Evolutionary conservation across 2,797 vertebrate species (phyloP).

Genomic region (Podarcis siculus): DNA sequence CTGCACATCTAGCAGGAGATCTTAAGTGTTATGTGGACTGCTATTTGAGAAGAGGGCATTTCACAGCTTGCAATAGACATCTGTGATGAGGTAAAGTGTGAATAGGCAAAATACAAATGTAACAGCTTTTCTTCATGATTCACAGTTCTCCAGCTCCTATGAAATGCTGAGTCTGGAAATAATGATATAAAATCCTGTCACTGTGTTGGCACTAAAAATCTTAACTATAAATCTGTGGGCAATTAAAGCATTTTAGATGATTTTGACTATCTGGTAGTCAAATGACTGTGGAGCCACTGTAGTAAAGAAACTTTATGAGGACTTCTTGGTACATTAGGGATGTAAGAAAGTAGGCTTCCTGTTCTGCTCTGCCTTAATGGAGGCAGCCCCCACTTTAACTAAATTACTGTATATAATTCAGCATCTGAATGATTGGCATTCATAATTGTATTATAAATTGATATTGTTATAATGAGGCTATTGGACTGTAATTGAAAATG

Average conservation of each 20-base stretch:
- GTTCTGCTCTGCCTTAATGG: too few relatives aligned
- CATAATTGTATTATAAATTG: too few relatives aligned
- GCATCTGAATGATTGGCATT: too few relatives aligned
- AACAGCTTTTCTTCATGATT: neutral
- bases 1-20: too few relatives aligned
- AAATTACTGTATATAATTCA: too few relatives aligned
- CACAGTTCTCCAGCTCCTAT: neutral
- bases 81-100: too few relatives aligned
- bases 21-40: too few relatives aligned
- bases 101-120: neutral
- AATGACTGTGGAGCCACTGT: neutral
- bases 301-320: neutral
- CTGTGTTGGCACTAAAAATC: neutral
- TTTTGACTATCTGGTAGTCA: neutral
- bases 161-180: neutral
- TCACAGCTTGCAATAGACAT: too few relatives aligned
- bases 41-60: too few relatives aligned
- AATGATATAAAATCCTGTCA: neutral
- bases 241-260: neutral
- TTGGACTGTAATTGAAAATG: neutral
- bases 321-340: neutral
- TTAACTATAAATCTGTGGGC: neutral
- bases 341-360: too few relatives aligned
- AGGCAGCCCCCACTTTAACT: too few relatives aligned
- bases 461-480: neutral